Conservation (phyloP, 2,888 invertebrate genomes). For the Glyphotaelius pellucidus region DNA sequence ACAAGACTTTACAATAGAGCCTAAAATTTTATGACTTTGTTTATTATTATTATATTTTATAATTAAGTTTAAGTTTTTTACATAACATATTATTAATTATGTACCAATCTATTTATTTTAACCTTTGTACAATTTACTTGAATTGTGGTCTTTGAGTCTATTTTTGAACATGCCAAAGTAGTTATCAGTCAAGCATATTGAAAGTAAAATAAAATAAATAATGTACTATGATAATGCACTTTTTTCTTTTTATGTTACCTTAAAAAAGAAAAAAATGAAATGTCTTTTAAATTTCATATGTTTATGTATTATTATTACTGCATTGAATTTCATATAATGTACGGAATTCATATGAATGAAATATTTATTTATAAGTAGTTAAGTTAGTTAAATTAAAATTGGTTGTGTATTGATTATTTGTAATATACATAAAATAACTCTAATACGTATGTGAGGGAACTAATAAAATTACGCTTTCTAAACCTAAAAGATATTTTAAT, state of each 20-base stretch:
- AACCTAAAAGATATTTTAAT: not conserved
- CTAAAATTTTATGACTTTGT: not conserved
- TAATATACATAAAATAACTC: not conserved
- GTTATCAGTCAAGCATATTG: not conserved
- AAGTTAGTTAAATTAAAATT: conserved; percentile 8
- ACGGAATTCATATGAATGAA: not conserved
- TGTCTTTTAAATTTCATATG: not conserved
- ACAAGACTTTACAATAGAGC: not conserved
- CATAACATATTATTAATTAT: not conserved
- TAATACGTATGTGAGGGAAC: conserved; percentile 5
- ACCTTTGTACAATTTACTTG: not conserved
- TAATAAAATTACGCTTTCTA: conserved; percentile 39
- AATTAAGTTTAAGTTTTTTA: not conserved
- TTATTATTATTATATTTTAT: not conserved
- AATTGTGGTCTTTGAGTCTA: not conserved
- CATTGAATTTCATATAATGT: not conserved
- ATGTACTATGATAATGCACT: not conserved
- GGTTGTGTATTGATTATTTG: conserved; percentile 19
- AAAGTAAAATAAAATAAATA: not conserved
- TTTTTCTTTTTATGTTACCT: not conserved
- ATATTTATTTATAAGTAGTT: not conserved
- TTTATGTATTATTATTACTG: not conserved
- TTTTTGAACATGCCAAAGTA: not conserved
- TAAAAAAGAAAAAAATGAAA: not conserved
- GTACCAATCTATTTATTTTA: not conserved